Evolutionary conservation across 2,888 invertebrate genomes (phyloP).

Genomic region (Galerucella pusilla): DNA sequence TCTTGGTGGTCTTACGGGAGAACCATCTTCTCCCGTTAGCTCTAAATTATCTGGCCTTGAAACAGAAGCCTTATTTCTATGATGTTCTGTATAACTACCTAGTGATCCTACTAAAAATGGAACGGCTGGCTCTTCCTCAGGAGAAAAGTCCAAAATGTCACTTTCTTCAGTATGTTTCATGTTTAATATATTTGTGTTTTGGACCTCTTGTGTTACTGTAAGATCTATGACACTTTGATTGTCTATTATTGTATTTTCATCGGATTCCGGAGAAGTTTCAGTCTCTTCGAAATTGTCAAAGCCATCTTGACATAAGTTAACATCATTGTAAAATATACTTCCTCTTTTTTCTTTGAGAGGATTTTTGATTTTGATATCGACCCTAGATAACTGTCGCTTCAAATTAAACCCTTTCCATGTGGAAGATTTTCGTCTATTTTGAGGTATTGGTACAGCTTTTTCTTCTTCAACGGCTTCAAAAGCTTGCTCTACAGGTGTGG

Average conservation of each 20-base stretch:
- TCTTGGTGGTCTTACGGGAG: slow-evolving; percentile 70
- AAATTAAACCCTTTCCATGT: slow-evolving; percentile 81
- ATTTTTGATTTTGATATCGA: slow-evolving; percentile 79
- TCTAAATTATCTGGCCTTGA: slow-evolving; percentile 75
- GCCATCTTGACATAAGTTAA: slow-evolving; percentile 52
- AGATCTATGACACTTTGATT: slow-evolving; percentile 49
- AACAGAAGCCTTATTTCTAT: slow-evolving; percentile 50
- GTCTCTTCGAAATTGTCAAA: slow-evolving; percentile 57
- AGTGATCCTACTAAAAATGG: slow-evolving; percentile 57
- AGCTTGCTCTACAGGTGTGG: slow-evolving; percentile 67
- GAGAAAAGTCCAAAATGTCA: slow-evolving; percentile 58
- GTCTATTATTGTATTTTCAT: slow-evolving; percentile 60
- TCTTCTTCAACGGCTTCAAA: slow-evolving; percentile 64
- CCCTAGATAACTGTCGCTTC: slow-evolving; percentile 84
- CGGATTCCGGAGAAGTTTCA: slow-evolving; percentile 59
- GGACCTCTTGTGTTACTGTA: slow-evolving; percentile 45
- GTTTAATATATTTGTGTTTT: slow-evolving; percentile 51
- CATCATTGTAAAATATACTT: slow-evolving; percentile 62
- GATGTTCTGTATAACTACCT: slow-evolving; percentile 54
- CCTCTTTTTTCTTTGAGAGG: slow-evolving; percentile 65
- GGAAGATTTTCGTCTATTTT: slow-evolving; percentile 68
- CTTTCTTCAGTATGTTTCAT: slow-evolving; percentile 59
- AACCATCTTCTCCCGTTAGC: slow-evolving; percentile 67
- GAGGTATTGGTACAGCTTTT: slow-evolving; percentile 60
- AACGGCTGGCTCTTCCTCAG: slow-evolving; percentile 51